Base-by-base conservation (phyloP, 2,113 vertebrate genomes). In the Menura novaehollandiae region DNA sequence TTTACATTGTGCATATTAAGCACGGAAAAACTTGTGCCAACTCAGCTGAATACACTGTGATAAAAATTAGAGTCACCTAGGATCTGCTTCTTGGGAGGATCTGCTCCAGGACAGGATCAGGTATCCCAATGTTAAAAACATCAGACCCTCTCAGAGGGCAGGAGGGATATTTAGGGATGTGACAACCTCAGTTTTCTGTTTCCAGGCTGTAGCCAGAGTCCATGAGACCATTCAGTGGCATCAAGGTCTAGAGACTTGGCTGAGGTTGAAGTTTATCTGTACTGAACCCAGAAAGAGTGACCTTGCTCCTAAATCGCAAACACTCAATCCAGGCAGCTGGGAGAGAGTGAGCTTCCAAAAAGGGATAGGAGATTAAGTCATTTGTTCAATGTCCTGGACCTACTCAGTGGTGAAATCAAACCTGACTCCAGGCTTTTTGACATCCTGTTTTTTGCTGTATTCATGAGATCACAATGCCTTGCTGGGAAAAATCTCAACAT, bases 301-400 rank as follows among this genome's bases (percentile, higher is more conserved):
- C 14, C 20, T 79, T 53, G 6, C 23, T 66, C 35, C 9, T 14
- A 53, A 26, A 22, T 33, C 7, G 15, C 43, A 67, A 43, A 77
- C 8, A 26, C 22, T 75, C 43, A 35, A 2, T 24, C 28, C 27
- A 43, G n/a, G 30, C 20, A 75, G 18, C n/a, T 64, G 30, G 44
- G 9, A 51, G 8, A 43, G 13, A 16, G 0, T 15, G 15, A 74
- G 12, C 8, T 88, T 74, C 30, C 2, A 62, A 64, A 88, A 44
- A 55, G 5, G 3, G 37, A 4, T 6, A 28, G 55, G 23, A 93
- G 21, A 71, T 41, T 1, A 59, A 62, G 51, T 5, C 18, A 73
- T 6, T 66, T 30, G 13, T 49, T 37, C 71, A 51, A 1, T 0
- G 6, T 32, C n/a, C 14, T 78, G 6, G 8, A 35, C 0, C 1